Conservation (phyloP, 2,113 vertebrate species). For the Nannospalax galili region DNA sequence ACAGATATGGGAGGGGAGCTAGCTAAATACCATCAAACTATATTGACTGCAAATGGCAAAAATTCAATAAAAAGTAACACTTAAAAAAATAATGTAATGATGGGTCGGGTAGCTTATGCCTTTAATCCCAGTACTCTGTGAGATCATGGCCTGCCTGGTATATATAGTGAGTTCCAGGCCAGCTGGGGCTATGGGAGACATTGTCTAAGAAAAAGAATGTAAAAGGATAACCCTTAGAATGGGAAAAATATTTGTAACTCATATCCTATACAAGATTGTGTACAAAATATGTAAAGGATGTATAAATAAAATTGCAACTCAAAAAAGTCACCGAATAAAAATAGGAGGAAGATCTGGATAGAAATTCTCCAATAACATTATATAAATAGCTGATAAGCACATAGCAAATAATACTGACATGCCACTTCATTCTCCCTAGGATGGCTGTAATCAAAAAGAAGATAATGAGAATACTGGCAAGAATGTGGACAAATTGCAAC, state of each 20-base stretch:
- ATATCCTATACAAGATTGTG: not conserved
- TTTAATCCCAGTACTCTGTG: too few species aligned
- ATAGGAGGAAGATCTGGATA: not conserved
- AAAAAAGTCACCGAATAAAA: constrained; percentile 23
- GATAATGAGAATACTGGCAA: constrained; percentile 16
- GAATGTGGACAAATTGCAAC: constrained; percentile 9
- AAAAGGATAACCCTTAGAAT: not conserved
- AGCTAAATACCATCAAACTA: too few species aligned
- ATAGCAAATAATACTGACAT: constrained; percentile 13
- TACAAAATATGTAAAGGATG: not conserved
- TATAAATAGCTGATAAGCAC: not conserved
- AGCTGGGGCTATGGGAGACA: too few species aligned
- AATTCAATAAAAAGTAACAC: too few species aligned
- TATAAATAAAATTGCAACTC: not conserved
- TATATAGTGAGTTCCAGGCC: too few species aligned
- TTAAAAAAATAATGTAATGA: too few species aligned
- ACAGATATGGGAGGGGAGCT: too few species aligned
- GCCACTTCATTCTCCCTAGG: not conserved
- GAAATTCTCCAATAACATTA: constrained; percentile 1
- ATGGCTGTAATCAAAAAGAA: constrained; percentile 30
- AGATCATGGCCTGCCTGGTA: too few species aligned
- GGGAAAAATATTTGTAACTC: not conserved
- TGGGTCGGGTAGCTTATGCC: too few species aligned
- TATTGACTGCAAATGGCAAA: too few species aligned
- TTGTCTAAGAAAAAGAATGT: not conserved